Evolutionary conservation across 1,140 invertebrate species (phyloP).

Genomic region (Pomacea maculata): DNA sequence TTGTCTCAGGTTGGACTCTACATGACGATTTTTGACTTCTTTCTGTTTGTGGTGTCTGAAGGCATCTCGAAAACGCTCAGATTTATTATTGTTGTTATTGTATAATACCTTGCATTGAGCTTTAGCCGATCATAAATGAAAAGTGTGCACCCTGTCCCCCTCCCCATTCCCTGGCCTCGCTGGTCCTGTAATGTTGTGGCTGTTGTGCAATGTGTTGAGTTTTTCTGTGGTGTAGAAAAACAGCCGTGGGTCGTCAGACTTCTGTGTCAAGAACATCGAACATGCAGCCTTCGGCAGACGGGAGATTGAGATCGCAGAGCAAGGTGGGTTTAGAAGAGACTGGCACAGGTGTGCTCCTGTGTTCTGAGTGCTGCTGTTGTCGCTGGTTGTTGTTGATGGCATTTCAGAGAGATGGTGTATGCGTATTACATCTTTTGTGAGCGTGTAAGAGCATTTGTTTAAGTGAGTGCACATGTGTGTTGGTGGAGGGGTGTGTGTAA

Average conservation of each 20-base stretch:
- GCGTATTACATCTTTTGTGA: not conserved
- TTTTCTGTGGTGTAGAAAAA: constrained; percentile 73
- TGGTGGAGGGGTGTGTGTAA: not conserved
- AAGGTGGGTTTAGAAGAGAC: constrained; percentile 70
- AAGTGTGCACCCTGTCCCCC: no score
- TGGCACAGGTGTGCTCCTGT: no score
- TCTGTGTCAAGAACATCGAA: constrained; percentile 91
- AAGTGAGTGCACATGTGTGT: no score
- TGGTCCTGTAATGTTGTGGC: not conserved
- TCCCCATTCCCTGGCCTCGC: no score
- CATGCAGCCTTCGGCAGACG: constrained; percentile 92
- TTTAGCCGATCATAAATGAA: no score
- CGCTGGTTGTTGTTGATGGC: no score
- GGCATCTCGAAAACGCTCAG: no score
- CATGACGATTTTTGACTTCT: not conserved
- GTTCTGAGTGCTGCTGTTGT: no score
- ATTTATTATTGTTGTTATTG: no score
- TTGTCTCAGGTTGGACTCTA: not conserved
- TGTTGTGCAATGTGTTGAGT: not conserved
- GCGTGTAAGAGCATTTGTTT: not conserved
- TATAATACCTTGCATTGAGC: no score
- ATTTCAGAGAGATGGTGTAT: not conserved
- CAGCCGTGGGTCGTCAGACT: constrained; percentile 82
- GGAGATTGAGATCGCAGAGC: constrained; percentile 99
- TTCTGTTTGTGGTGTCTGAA: constrained; percentile 5